phyloP scores from a whole-genome alignment of 2,797 vertebrate species.

The Esox masquinongy region DNA sequence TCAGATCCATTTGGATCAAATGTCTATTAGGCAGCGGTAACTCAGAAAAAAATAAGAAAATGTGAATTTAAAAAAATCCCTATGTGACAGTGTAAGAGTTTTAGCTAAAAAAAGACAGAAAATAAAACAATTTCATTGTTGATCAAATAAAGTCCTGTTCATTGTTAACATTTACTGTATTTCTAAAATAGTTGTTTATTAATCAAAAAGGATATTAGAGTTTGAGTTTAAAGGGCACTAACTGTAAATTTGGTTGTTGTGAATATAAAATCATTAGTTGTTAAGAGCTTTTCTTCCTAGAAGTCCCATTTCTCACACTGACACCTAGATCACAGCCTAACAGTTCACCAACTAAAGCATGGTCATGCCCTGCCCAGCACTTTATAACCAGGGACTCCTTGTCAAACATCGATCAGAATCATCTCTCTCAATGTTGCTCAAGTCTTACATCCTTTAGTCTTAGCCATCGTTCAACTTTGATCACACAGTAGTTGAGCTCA shows the following conservation, averaged over 20 bases:
- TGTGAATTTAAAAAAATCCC: neutral
- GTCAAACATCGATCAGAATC: conserved; percentile 23
- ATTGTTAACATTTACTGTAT: neutral
- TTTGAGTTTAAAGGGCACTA: neutral
- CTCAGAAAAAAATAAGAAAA: conserved; percentile 2
- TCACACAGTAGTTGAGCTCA: conserved; percentile 14
- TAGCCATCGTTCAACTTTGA: conserved; percentile 45
- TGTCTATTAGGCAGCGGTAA: conserved; percentile 13
- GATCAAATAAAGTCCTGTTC: neutral
- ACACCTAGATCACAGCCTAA: neutral
- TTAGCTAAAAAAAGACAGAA: conserved; percentile 14
- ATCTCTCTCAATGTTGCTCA: neutral
- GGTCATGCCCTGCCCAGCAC: neutral
- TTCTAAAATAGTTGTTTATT: neutral
- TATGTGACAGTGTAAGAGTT: neutral
- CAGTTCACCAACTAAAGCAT: neutral
- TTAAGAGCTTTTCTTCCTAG: neutral
- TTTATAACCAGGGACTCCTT: neutral
- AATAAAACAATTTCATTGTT: neutral
- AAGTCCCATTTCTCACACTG: neutral
- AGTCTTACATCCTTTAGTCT: neutral
- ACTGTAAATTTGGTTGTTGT: neutral
- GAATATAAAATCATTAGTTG: neutral
- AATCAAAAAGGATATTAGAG: neutral
- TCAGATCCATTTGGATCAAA: conserved; percentile 70